Percentiles rank a stretch among this genome's conserved stretches.
These are phyloP conservation scores for Oxyura jamaicensis DNA, from an alignment of 2,113 vertebrate species.

Conservation along the genomic window DNA sequence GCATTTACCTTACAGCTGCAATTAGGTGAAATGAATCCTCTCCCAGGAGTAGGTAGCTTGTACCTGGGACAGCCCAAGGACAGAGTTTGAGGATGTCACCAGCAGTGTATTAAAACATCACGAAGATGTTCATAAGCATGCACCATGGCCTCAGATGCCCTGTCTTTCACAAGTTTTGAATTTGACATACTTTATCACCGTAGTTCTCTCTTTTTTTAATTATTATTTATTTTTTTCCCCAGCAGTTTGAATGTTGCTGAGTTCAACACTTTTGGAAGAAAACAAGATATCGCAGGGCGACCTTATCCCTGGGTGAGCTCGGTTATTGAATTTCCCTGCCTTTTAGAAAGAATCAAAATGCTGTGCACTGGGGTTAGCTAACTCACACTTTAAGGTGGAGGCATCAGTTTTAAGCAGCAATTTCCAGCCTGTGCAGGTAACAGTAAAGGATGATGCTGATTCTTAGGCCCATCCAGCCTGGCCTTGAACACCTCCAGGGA, in stretches of 20 bases:
- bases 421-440: not conserved
- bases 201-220: not conserved
- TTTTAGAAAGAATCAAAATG: not conserved
- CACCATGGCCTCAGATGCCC: not conserved
- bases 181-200: not conserved
- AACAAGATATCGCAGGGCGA: not conserved
- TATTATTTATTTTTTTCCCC: not conserved
- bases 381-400: not conserved
- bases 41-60: not conserved
- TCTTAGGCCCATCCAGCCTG: not conserved
- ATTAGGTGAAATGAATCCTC: not conserved
- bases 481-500: too few species aligned
- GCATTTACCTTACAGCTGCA: not conserved
- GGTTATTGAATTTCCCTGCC: not conserved
- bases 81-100: not conserved
- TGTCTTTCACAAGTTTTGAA: not conserved
- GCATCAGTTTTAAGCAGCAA: not conserved
- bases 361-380: not conserved
- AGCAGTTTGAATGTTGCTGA: slow-evolving; percentile 21
- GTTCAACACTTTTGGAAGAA: not conserved
- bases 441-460: not conserved
- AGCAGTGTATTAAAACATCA: not conserved
- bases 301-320: not conserved
- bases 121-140: not conserved
- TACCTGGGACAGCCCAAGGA: not conserved